phyloP scores from a whole-genome alignment of 2,888 invertebrate genomes.

The Dynastes tityus region DNA sequence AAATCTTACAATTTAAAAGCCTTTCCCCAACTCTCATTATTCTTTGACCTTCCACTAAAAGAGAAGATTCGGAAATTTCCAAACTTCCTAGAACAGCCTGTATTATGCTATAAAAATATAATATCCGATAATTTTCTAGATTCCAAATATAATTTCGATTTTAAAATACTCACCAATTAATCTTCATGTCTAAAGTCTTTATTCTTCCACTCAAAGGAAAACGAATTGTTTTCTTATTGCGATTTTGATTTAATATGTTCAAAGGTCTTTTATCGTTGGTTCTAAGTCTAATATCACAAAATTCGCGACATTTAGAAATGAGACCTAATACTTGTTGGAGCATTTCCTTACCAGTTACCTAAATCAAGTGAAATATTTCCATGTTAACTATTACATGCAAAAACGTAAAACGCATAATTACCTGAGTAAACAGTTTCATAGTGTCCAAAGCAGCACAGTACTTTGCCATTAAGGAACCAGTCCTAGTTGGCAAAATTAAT shows the following conservation, averaged over 20 bases:
- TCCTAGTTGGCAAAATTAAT: constrained; percentile 76
- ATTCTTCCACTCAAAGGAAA: constrained; percentile 83
- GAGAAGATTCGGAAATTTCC: constrained; percentile 78
- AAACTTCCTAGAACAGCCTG: constrained; percentile 84
- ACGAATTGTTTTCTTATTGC: constrained; percentile 74
- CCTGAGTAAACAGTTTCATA: constrained; percentile 81
- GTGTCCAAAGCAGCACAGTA: constrained; percentile 82
- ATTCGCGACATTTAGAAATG: constrained; percentile 78
- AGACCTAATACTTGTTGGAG: constrained; percentile 73
- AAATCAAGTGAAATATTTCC: constrained; percentile 54
- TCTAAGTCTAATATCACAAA: constrained; percentile 79
- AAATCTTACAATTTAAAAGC: constrained; percentile 70
- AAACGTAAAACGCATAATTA: constrained; percentile 60
- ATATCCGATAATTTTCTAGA: neutral
- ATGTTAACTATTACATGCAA: neutral
- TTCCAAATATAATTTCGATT: neutral
- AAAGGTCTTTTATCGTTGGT: constrained; percentile 80
- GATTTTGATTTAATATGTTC: constrained; percentile 80
- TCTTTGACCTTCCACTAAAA: constrained; percentile 80
- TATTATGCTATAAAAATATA: constrained; percentile 74
- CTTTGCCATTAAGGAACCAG: constrained; percentile 82
- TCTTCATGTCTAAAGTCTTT: constrained; percentile 81
- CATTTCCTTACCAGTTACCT: constrained; percentile 76
- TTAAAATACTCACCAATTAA: constrained; percentile 76
- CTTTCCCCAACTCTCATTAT: constrained; percentile 80